Base-by-base conservation (phyloP, 1,140 invertebrate species). In the Papilio dardanus region DNA sequence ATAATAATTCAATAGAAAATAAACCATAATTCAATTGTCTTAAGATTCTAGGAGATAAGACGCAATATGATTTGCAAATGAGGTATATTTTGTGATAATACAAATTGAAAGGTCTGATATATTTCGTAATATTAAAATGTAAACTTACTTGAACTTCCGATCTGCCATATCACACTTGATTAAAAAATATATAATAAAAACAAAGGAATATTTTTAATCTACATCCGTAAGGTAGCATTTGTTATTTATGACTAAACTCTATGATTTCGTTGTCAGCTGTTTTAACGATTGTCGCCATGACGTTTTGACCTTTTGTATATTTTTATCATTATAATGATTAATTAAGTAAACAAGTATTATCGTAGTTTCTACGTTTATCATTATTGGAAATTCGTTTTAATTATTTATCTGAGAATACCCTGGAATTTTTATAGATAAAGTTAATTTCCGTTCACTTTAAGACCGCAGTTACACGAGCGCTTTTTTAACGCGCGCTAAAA, bases 251-350 rank as follows among this genome's bases (percentile, higher is more conserved):
- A 73, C 71, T 73, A 58, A 73, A 31, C 33, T 54, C 35, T 58
- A 73, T 73, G 14, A 58, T 58, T 73, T 73, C 28, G n/a, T 58
- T 33, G 3, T 8, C 71, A 31, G 46, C 46, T 58, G 71, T 35
- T 73, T 35, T 73, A 73, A 71, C 7, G 24, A 71, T 31, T 42
- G 28, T 54, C 71, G 16, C 42, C 31, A 12, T 73, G 71, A 73
- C 69, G 46, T 37, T 42, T 54, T 73, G 69, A 73, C 71, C 71
- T 73, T 37, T 58, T 73, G 50, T 50, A 73, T 73, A 73, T 73
- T 73, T 73, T 73, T 73, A 73, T 73, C 71, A 33, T 73, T 58
- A 58, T n/a, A 73, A 58, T 31, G 42, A 54, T 54, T 54, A n/a
- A 54, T n/a, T 54, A 58, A 4, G 33, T 54, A 54, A 73, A 58